Conservation (phyloP, 2,888 invertebrate species). For the Nycteola revayana region DNA sequence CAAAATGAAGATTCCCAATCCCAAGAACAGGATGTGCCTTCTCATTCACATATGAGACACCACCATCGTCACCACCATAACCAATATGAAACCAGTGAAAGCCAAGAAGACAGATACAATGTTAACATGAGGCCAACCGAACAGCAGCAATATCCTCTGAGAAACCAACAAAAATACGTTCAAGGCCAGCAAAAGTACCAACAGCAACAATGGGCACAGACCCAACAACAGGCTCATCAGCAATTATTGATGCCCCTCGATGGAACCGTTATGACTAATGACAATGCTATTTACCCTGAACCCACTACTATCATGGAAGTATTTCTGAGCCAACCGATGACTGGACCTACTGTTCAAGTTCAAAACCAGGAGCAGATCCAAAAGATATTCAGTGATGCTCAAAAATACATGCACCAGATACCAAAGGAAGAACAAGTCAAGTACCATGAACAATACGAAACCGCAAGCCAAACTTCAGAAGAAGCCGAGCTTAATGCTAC, state of each 20-base stretch:
- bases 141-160: slow-evolving; percentile 1
- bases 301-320: slow-evolving; percentile 41
- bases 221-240: no score
- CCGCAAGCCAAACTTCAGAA: slow-evolving; percentile 33
- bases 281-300: slow-evolving; percentile 38
- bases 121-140: neutral
- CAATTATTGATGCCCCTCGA: slow-evolving; percentile 18
- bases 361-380: slow-evolving; percentile 47
- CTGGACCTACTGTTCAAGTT: slow-evolving; percentile 37
- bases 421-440: slow-evolving; percentile 48
- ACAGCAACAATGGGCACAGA: slow-evolving; percentile 30
- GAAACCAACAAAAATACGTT: neutral
- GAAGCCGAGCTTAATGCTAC: slow-evolving; percentile 43
- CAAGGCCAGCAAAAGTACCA: neutral
- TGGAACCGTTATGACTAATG: slow-evolving; percentile 32
- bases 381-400: slow-evolving; percentile 57
- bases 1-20: slow-evolving; percentile 2
- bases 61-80: slow-evolving; percentile 13
- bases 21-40: slow-evolving; percentile 9
- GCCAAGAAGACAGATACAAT: slow-evolving; percentile 22
- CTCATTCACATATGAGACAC: slow-evolving; percentile 1
- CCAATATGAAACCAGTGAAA: slow-evolving; percentile 21
- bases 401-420: slow-evolving; percentile 53
- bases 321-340: slow-evolving; percentile 37
- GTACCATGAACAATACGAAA: slow-evolving; percentile 47